phyloP scores from a whole-genome alignment of 2,113 vertebrate species.

The Chaetodon auriga region DNA sequence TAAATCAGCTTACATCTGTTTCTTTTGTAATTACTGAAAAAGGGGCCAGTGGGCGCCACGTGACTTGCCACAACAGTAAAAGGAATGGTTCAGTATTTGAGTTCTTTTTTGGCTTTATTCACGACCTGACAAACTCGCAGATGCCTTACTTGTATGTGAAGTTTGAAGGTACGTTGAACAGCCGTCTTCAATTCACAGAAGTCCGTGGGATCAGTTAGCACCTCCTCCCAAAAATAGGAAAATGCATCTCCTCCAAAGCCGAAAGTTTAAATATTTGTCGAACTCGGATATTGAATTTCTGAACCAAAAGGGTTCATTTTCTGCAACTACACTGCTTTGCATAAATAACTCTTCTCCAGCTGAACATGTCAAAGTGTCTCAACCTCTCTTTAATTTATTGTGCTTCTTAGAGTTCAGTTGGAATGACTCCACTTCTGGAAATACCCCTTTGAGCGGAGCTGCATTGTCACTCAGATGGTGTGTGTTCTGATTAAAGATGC shows the following conservation, averaged over 20 bases:
- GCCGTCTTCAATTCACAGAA: no score
- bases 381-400: not conserved
- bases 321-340: not conserved
- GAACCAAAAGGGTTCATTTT: not conserved
- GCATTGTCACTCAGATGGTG: not conserved
- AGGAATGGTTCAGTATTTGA: no score
- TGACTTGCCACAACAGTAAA: no score
- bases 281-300: no score
- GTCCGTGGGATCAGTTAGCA: no score
- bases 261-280: not conserved
- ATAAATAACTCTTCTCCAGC: not conserved
- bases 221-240: not conserved
- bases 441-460: not conserved
- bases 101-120: no score
- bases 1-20: no score
- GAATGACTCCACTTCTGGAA: constrained; percentile 24
- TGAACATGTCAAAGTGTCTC: not conserved
- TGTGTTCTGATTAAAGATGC: not conserved
- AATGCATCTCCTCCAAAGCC: not conserved
- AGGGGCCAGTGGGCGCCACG: no score
- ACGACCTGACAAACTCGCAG: no score
- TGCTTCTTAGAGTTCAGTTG: not conserved
- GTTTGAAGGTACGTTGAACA: no score
- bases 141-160: no score
- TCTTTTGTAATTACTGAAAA: no score